A percentile compares a stretch with the other conserved stretches of the same genome.
These are phyloP conservation scores for Poeciliopsis presidionis DNA, from an alignment of 2,797 vertebrate species.

Conservation along the genomic window DNA sequence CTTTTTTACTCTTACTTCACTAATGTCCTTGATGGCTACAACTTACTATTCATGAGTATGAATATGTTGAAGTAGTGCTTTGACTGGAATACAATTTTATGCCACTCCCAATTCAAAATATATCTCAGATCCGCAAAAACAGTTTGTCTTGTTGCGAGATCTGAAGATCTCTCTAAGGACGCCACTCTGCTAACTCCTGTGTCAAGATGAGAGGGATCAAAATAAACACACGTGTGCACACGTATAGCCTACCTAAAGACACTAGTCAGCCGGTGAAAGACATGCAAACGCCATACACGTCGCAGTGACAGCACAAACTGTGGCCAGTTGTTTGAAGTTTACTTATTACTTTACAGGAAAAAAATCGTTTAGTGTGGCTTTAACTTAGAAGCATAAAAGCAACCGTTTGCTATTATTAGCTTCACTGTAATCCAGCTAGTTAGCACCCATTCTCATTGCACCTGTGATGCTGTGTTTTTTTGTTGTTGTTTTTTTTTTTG, in stretches of 20 bases:
- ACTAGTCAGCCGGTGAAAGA: neutral
- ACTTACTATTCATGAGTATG: neutral
- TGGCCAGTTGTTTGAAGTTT: neutral
- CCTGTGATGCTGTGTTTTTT: constrained; percentile 13
- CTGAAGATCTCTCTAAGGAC: neutral
- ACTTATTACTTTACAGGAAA: neutral
- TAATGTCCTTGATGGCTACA: neutral
- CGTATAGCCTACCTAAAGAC: neutral
- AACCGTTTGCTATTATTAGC: constrained; percentile 30
- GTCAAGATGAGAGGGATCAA: neutral
- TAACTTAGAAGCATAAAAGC: neutral
- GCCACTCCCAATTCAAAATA: neutral
- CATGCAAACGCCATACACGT: neutral
- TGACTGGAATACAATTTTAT: neutral
- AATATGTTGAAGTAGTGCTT: neutral
- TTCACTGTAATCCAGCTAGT: constrained; percentile 33
- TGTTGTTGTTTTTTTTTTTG: too few species aligned
- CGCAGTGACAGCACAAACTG: neutral
- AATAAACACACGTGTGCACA: neutral
- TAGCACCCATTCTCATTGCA: constrained; percentile 29
- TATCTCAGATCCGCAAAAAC: neutral
- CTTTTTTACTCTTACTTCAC: neutral
- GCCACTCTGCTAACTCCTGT: neutral
- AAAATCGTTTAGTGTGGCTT: neutral
- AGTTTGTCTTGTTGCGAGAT: neutral